These are phyloP conservation scores for Sminthurides aquaticus DNA, from an alignment of 2,888 invertebrate genomes.

Conservation along the genomic window DNA sequence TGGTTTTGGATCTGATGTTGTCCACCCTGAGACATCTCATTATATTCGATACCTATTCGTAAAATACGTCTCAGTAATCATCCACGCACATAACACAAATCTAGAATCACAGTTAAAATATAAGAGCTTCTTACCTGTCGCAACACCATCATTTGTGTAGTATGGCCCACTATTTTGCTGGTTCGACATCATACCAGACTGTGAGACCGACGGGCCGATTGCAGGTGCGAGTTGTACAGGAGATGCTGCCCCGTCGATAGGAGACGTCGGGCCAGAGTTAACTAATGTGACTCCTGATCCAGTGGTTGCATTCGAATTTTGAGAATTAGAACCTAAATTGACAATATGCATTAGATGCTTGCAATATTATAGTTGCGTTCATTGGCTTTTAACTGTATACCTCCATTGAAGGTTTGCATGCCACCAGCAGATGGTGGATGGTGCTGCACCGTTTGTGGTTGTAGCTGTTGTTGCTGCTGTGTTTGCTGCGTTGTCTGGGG, in stretches of 20 bases:
- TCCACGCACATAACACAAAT: background rate
- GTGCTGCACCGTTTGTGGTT: conserved; percentile 60
- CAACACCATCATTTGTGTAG: background rate
- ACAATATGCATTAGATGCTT: too few relatives aligned
- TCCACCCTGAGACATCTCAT: conserved; percentile 20
- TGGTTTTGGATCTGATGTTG: conserved; percentile 14
- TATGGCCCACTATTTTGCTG: background rate
- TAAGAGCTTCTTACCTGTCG: background rate
- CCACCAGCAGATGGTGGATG: conserved; percentile 52
- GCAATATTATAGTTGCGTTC: too few relatives aligned
- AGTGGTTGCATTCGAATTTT: background rate
- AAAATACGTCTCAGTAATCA: too few relatives aligned
- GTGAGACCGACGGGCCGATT: background rate
- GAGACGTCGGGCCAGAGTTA: conserved; percentile 36
- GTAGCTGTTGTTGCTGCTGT: conserved; percentile 25
- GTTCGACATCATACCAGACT: background rate
- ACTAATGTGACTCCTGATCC: conserved; percentile 17
- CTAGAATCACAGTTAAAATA: too few relatives aligned
- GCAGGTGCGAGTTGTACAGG: background rate
- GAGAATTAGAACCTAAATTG: conserved; percentile 4
- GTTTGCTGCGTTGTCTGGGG: conserved; percentile 20
- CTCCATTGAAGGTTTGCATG: background rate
- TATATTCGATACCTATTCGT: conserved; percentile 21
- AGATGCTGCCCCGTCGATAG: conserved; percentile 26
- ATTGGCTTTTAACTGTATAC: background rate